Evolutionary conservation across 2,797 vertebrate genomes (phyloP), one percentile per base, ranked within the genome.

Genomic region (Streptopelia turtur): DNA sequence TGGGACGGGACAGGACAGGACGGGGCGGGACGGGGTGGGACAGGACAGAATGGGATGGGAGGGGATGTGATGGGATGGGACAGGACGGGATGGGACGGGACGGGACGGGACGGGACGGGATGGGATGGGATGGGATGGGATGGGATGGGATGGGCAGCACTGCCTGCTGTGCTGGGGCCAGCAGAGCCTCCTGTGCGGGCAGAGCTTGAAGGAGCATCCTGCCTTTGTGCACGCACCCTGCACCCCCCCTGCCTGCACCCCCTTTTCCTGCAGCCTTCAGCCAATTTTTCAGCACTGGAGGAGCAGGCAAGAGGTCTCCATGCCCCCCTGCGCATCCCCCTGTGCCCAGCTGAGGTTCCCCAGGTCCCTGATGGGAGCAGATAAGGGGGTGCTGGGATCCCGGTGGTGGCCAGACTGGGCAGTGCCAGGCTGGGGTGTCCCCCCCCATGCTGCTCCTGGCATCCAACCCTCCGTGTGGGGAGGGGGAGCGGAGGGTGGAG

Each of bases 401-500:
- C 6, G 0, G 28, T 0, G 2, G 35, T 37, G 68, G 25, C 61
- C 56, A 50, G 69, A 23, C 30, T 47, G 70, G 61, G 56, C 49
- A 72, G 65, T 45, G 53, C 65, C 49, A 60, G 43, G 35, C 59
- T 10, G 75, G 68, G 72, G 41, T 56, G 35, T 16, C 27, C 60
- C 41, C 63, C 56, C 14, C 10, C 11, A 5, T 57, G 60, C 84
- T 43, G 72, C 33, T 31, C 37, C 65, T 83, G 24, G 3, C 43
- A n/a, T 77, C 89, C 92, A 64, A 31, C 33, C 64, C 68, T 30
- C 70, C 7, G 78, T 2, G 1, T 28, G 90, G 60, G 76, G 85
- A 65, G 84, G 71, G 85, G 55, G 64, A 85, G 92, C 1, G 3
- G 91, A 82, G 93, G 95, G 96, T 82, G 96, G 94, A 96, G 95